Base-by-base conservation (phyloP, 2,797 vertebrate genomes). In the Argyrosomus regius region DNA sequence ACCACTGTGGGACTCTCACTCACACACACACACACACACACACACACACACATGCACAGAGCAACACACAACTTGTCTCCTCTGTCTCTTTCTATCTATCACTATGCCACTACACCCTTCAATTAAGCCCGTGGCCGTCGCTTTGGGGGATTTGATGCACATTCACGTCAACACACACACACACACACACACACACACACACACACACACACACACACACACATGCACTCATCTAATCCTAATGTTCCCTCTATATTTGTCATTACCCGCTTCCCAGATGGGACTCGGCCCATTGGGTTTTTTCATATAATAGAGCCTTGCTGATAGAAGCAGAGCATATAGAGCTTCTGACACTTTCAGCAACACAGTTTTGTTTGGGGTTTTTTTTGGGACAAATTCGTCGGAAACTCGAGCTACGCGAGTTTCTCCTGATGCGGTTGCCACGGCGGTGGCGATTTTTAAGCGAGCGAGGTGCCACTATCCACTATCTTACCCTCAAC, bases 11-110 rank as follows among this genome's bases (percentile, higher is more conserved):
- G 86, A 91, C 84, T 82, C 70, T n/a, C 22, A 22, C 22, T 22
- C 22, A 22, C 22, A 22, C 22, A 22, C 22, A 22, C 22, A 22
- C 69, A 46, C 82, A 85, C 75, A 75, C 90, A 67, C 76, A 41
- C 82, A 78, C 69, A 60, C 59, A 56, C 73, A 65, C 75, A 76
- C 57, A 78, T 57, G 45, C 77, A 79, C 67, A 54, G 14, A 84
- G 59, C 53, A 6, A 65, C 80, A 79, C 76, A 83, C 84, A 80
- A 72, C 85, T 66, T 89, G 84, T 85, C 77, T 88, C 80, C 62
- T 80, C 81, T 88, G 91, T 91, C 91, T 83, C 81, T 75, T 89
- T 80, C 84, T 66, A 87, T 88, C 84, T 69, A 78, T 89, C 84
- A 80, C 82, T 4, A 65, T 75, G 78, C 64, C 82, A 82, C 75